Evolutionary conservation across 2,888 invertebrate genomes (phyloP), one percentile per base, ranked within the genome.

Genomic region (Dasysyrphus tricinctus): DNA sequence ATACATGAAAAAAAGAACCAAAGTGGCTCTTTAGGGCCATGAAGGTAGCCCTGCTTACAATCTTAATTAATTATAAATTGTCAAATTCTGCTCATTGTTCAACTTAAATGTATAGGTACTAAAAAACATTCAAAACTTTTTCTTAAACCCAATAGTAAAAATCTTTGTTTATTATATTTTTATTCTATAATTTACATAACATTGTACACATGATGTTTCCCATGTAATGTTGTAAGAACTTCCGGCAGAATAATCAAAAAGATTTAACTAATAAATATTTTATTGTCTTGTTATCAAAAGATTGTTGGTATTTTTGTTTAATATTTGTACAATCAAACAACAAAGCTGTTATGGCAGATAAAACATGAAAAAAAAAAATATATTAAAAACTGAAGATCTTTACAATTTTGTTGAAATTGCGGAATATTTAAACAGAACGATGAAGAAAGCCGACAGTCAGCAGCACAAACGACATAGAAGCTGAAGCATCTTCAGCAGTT

Each of bases 241-340:
- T 16, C 37, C 16, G 34, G 9, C 56, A 16, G 24, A 24, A 3
- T 24, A 65, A 47, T 44, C 12, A 47, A 47, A 65, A 47, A 16
- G 44, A 44, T 65, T 44, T n/a, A 16, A 6, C 29, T 16, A 29
- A 34, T 65, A 65, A 65, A 65, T 65, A 65, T 65, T 65, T 47
- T 32, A 65, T 34, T 34, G 9, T 32, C n/a, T 65, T 42, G 32
- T 16, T 65, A 65, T 65, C 65, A 65, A 44, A 65, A 65, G 16
- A 47, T 65, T 63, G 42, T 47, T 63, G 44, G 63, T 32, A 44
- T 32, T 44, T 63, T 63, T 24, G 24, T 24, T 63, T 63, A 44
- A 44, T 63, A 44, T 16, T n/a, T n/a, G 11, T 3, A 32, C 11
- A 63, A 32, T 32, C 29, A 16, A 63, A 44, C 29, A 29, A 63